These are phyloP conservation scores for Acanthococcus lagerstroemiae DNA, from an alignment of 2,888 invertebrate genomes.

Conservation along the genomic window DNA sequence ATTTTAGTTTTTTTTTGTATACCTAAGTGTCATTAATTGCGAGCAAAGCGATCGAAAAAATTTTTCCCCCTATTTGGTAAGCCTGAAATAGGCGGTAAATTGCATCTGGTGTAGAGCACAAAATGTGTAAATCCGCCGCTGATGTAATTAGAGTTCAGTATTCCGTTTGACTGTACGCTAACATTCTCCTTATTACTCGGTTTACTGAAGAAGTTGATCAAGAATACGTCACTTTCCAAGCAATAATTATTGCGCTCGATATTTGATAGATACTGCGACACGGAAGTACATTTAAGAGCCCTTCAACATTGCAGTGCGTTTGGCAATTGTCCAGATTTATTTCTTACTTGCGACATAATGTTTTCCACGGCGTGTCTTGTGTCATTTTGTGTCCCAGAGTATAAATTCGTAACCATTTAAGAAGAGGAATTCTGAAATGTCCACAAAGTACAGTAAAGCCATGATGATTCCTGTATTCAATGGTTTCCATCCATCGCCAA, in stretches of 20 bases:
- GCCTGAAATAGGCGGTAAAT: no score
- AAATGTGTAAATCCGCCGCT: no score
- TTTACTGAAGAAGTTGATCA: neutral
- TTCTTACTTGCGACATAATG: neutral
- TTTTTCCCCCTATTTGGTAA: no score
- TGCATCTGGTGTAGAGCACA: no score
- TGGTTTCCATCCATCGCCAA: slow-evolving; percentile 2
- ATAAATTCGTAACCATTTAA: neutral
- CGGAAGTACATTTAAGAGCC: neutral
- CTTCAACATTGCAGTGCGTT: neutral
- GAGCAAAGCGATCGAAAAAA: no score
- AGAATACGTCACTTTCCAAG: neutral
- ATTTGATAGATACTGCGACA: neutral
- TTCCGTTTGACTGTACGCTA: neutral
- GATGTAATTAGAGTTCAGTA: neutral
- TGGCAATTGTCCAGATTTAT: neutral
- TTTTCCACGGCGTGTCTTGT: neutral
- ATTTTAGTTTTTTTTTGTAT: no score
- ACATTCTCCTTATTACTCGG: neutral
- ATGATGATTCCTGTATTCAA: neutral
- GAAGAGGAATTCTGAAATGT: neutral
- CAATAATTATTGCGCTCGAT: neutral
- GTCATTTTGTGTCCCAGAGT: neutral
- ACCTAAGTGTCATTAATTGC: no score
- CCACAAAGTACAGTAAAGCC: neutral